Evolutionary conservation across 2,113 vertebrate species (phyloP).

Genomic region (Turnix velox): DNA sequence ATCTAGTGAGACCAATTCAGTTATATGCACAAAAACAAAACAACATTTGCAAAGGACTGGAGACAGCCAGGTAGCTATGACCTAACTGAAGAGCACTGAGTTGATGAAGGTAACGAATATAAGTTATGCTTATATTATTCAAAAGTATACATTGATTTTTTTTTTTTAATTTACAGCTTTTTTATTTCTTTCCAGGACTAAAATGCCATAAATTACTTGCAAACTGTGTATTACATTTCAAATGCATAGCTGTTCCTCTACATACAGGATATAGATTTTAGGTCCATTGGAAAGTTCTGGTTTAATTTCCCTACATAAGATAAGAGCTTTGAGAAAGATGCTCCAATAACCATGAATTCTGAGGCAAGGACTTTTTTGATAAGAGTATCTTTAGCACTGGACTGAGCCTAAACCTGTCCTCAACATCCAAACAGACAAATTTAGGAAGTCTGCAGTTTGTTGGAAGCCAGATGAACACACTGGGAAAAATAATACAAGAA

Average conservation of each 20-base stretch:
- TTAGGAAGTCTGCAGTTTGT: not conserved
- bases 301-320: not conserved
- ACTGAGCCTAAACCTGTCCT: not conserved
- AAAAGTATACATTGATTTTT: not conserved
- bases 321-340: not conserved
- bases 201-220: not conserved
- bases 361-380: not conserved
- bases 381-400: not conserved
- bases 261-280: not conserved
- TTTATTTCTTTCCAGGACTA: not conserved
- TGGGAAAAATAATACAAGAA: not conserved
- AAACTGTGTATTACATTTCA: not conserved
- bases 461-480: not conserved
- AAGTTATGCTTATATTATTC: not conserved
- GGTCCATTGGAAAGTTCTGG: not conserved
- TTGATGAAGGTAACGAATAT: not conserved
- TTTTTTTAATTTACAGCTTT: not conserved
- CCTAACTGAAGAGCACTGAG: not conserved
- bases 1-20: not conserved
- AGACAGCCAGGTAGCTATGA: not conserved
- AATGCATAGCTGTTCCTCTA: not conserved
- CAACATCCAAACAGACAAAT: not conserved
- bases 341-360: not conserved
- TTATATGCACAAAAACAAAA: not conserved
- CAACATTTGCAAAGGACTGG: not conserved